Conservation (phyloP, 2,888 invertebrate genomes). For the Strigamia maritima region DNA sequence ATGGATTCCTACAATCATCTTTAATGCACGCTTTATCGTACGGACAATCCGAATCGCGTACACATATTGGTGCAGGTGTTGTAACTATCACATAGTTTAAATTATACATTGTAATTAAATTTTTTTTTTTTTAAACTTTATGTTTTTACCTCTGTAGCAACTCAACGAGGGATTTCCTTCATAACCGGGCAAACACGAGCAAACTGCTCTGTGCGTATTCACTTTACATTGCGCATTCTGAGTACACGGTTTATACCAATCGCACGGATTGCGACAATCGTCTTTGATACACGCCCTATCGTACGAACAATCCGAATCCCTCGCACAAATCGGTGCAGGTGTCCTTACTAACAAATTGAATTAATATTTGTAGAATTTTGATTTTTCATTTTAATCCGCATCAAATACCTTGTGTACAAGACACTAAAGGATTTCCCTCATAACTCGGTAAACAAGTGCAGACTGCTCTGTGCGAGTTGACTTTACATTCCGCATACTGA, state of each 20-base stretch:
- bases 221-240: slow-evolving; percentile 72
- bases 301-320: slow-evolving; percentile 8
- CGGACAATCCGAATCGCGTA: slow-evolving; percentile 41
- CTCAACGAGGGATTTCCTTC: slow-evolving; percentile 39
- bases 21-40: slow-evolving; percentile 40
- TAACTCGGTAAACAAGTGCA: slow-evolving; percentile 55
- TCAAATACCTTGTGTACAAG: slow-evolving; percentile 29
- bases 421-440: slow-evolving; percentile 39
- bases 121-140: neutral
- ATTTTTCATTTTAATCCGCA: neutral
- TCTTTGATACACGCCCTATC: slow-evolving; percentile 35
- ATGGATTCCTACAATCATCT: slow-evolving; percentile 43
- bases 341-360: neutral
- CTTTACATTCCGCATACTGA: slow-evolving; percentile 70
- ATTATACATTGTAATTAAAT: neutral
- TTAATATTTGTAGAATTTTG: neutral
- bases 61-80: slow-evolving; percentile 39
- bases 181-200: slow-evolving; percentile 52
- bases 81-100: neutral
- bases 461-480: slow-evolving; percentile 67
- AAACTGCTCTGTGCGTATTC: slow-evolving; percentile 68
- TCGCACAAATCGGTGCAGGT: neutral
- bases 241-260: slow-evolving; percentile 61
- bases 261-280: slow-evolving; percentile 33
- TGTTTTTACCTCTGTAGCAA: neutral